phyloP scores from a whole-genome alignment of 2,888 invertebrate genomes.

The Nomada fabriciana region DNA sequence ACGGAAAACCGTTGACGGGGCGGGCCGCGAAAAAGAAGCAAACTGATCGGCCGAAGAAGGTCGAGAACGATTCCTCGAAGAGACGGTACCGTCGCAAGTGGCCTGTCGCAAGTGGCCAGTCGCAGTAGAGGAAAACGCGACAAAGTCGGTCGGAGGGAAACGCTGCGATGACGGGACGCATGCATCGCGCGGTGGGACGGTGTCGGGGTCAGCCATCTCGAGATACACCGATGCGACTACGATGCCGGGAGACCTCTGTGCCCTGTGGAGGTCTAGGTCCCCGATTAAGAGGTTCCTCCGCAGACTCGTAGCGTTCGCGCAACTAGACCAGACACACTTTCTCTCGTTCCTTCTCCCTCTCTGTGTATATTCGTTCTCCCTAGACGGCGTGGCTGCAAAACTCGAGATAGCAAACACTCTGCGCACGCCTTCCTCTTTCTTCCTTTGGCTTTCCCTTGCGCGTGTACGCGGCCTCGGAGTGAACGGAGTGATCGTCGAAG shows the following conservation, averaged over 20 bases:
- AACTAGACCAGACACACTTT: slow-evolving; percentile 50
- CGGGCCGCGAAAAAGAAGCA: no score
- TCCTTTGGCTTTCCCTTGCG: slow-evolving; percentile 1
- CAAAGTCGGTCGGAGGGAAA: neutral
- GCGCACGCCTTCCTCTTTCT: neutral
- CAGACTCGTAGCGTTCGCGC: slow-evolving; percentile 71
- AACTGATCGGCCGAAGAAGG: no score
- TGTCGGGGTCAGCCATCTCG: slow-evolving; percentile 71
- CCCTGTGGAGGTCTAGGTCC: slow-evolving; percentile 78
- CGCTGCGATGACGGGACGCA: slow-evolving; percentile 55
- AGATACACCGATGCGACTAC: slow-evolving; percentile 74
- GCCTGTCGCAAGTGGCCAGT: no score
- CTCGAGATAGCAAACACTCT: slow-evolving; percentile 69
- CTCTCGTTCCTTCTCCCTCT: slow-evolving; percentile 19
- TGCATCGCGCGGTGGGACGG: slow-evolving; percentile 51
- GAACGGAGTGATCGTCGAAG: no score
- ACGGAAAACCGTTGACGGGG: no score
- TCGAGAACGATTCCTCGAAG: no score
- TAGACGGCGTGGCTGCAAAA: slow-evolving; percentile 79
- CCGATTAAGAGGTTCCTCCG: slow-evolving; percentile 80
- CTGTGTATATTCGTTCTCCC: slow-evolving; percentile 46
- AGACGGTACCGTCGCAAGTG: no score
- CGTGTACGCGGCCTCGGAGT: neutral
- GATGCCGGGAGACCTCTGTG: slow-evolving; percentile 74
- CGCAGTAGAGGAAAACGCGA: slow-evolving; percentile 22